Conservation (phyloP, 2,888 invertebrate genomes). For the Thera britannica region DNA sequence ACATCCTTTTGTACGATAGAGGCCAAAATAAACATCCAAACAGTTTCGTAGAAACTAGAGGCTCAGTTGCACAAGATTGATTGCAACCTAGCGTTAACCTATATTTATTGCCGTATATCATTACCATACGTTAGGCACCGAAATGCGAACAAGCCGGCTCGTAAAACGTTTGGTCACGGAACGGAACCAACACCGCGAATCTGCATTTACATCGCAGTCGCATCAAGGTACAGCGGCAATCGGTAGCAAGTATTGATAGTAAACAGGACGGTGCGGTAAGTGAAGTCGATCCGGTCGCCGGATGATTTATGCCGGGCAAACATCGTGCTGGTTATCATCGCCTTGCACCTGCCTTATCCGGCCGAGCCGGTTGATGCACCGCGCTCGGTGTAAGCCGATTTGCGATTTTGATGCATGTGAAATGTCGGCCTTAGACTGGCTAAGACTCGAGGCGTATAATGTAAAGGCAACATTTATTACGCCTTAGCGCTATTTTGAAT, state of each 20-base stretch:
- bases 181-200: conserved; percentile 47
- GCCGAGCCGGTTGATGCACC: conserved; percentile 42
- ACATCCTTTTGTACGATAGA: conserved; percentile 14
- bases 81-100: conserved; percentile 33
- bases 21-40: conserved; percentile 19
- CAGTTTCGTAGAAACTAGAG: conserved; percentile 17
- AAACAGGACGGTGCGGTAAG: conserved; percentile 57
- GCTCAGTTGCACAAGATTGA: conserved; percentile 37
- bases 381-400: conserved; percentile 65
- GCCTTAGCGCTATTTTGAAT: conserved; percentile 28
- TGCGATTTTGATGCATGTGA: conserved; percentile 67
- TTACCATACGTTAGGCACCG: conserved; percentile 39
- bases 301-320: conserved; percentile 67
- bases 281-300: conserved; percentile 54
- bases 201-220: conserved; percentile 55
- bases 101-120: conserved; percentile 37
- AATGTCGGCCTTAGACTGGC: conserved; percentile 42
- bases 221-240: conserved; percentile 42
- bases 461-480: conserved; percentile 38
- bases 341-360: conserved; percentile 73
- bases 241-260: conserved; percentile 53
- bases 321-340: conserved; percentile 67
- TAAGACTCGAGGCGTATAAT: conserved; percentile 41
- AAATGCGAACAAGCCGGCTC: conserved; percentile 37
- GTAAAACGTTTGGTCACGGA: conserved; percentile 32